phyloP scores from a whole-genome alignment of 2,113 vertebrate genomes.

The Ardeotis arabs region DNA sequence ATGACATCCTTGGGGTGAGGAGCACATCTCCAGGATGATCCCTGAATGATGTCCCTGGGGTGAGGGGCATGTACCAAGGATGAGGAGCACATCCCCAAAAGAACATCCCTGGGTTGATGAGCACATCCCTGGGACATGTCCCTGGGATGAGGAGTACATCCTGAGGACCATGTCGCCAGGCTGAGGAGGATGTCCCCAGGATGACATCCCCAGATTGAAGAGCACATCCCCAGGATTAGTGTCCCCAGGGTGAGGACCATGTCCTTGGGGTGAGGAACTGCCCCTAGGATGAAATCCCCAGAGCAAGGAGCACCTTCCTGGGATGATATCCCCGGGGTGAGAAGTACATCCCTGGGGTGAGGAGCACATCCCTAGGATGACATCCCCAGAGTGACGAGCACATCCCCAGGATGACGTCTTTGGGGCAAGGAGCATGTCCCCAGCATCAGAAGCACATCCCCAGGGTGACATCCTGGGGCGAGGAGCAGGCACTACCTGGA shows the following conservation, averaged over 20 bases:
- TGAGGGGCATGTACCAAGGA: not conserved
- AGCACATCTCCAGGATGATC: too few species aligned
- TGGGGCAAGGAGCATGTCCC: fast-evolving
- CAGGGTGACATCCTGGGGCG: fast-evolving
- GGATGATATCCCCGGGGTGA: too few species aligned
- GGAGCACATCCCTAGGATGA: not conserved
- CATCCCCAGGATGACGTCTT: not conserved
- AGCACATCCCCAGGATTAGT: not conserved
- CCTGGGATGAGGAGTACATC: not conserved
- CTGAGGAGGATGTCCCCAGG: not conserved
- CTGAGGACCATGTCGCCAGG: not conserved
- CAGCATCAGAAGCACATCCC: not conserved
- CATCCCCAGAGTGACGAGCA: not conserved
- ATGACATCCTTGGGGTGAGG: not conserved
- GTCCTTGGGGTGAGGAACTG: fast-evolving
- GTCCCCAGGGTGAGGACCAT: not conserved
- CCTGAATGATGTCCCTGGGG: too few species aligned
- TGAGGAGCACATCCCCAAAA: not conserved
- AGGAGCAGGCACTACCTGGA: constrained; percentile 81
- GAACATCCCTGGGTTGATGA: not conserved
- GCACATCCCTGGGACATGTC: not conserved
- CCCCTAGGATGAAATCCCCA: too few species aligned
- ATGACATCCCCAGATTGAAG: not conserved
- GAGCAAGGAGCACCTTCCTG: not conserved
- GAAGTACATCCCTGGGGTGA: not conserved